Percentiles rank a stretch among this genome's conserved stretches.
These are phyloP conservation scores for Lemur catta DNA, from an alignment of 2,797 vertebrate species.

Conservation along the genomic window DNA sequence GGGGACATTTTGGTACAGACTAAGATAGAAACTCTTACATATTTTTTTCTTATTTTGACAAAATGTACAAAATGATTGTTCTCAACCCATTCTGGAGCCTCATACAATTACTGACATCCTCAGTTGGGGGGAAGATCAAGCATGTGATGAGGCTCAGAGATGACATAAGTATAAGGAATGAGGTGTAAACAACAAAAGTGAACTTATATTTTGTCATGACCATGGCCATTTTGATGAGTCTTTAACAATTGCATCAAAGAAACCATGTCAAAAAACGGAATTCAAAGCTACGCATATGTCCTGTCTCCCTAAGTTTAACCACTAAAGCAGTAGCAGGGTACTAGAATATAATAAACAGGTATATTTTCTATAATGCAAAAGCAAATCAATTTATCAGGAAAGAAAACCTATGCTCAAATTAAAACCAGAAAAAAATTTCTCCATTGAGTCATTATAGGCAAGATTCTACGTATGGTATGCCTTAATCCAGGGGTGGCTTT, in stretches of 20 bases:
- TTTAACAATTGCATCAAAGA: neutral
- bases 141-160: neutral
- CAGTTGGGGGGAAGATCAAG: neutral
- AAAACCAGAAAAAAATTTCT: conserved; percentile 20
- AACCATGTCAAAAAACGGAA: neutral
- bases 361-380: neutral
- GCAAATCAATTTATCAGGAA: neutral
- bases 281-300: neutral
- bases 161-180: neutral
- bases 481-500: neutral
- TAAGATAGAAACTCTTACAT: neutral
- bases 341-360: neutral
- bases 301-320: neutral
- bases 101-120: neutral
- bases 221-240: neutral
- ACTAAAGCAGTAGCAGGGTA: neutral
- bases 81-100: neutral
- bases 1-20: neutral
- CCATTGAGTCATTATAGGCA: neutral
- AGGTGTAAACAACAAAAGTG: neutral
- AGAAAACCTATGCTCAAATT: conserved; percentile 12
- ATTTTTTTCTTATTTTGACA: neutral
- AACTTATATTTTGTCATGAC: neutral
- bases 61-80: neutral
- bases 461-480: neutral